phyloP scores from a whole-genome alignment of 1,140 invertebrate species.

The Potamilus streckersoni region DNA sequence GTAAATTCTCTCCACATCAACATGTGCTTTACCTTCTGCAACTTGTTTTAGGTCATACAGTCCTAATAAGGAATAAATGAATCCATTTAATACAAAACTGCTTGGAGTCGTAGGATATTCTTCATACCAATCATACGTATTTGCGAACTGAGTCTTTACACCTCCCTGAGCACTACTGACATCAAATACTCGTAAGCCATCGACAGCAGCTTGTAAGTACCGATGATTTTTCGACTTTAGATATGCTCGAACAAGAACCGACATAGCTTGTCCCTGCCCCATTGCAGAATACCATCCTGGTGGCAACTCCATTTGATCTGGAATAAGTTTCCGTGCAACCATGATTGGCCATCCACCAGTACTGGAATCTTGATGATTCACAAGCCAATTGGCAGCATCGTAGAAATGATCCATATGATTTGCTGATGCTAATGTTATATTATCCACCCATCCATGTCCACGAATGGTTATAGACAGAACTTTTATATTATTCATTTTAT shows the following conservation, averaged over 20 bases:
- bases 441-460: constrained; percentile 76
- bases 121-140: constrained; percentile 90
- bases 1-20: constrained; percentile 74
- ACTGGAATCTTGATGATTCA: constrained; percentile 88
- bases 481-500: constrained; percentile 51
- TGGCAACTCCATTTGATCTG: constrained; percentile 80
- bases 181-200: constrained; percentile 85
- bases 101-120: constrained; percentile 97
- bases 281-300: constrained; percentile 97
- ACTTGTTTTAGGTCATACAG: constrained; percentile 89
- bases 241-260: constrained; percentile 90
- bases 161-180: constrained; percentile 78
- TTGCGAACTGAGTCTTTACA: constrained; percentile 85
- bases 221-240: constrained; percentile 79
- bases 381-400: constrained; percentile 93
- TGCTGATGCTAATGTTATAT: constrained; percentile 57
- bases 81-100: constrained; percentile 97
- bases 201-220: constrained; percentile 85
- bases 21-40: constrained; percentile 37
- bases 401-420: constrained; percentile 90
- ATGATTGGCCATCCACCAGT: constrained; percentile 94
- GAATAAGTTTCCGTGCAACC: constrained; percentile 82
- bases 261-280: constrained; percentile 97
- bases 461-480: constrained; percentile 71
- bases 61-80: constrained; percentile 97